phyloP scores from a whole-genome alignment of 2,888 invertebrate species.

The Brachycybe producta region DNA sequence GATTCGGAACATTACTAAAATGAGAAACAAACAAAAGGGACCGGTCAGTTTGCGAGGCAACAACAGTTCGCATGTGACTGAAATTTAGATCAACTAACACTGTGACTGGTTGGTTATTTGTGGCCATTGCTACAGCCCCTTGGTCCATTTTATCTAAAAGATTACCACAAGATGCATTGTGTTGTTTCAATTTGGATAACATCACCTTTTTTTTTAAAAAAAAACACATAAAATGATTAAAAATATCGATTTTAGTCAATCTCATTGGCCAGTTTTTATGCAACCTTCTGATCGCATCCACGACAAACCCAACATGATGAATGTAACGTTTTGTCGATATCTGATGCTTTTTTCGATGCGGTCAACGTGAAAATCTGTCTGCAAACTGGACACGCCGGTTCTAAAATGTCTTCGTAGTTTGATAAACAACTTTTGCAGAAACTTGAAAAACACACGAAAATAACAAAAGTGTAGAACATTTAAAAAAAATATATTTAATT shows the following conservation, averaged over 20 bases:
- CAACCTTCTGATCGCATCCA: slow-evolving; percentile 12
- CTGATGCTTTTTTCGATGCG: slow-evolving; percentile 7
- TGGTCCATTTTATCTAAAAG: neutral
- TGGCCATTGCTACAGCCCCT: neutral
- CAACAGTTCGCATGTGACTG: neutral
- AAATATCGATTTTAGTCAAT: neutral
- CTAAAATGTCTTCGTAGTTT: slow-evolving; percentile 11
- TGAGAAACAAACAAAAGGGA: neutral
- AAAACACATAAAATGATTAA: neutral
- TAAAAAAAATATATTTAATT: too few species aligned
- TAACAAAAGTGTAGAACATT: neutral
- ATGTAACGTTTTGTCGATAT: slow-evolving; percentile 5
- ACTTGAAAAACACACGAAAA: neutral
- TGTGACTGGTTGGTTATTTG: neutral
- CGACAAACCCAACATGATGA: slow-evolving; percentile 3
- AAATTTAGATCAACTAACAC: too few species aligned
- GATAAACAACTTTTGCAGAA: slow-evolving; percentile 14
- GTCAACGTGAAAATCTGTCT: slow-evolving; percentile 10
- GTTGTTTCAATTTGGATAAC: neutral
- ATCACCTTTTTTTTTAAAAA: neutral
- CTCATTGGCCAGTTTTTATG: neutral
- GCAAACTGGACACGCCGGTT: slow-evolving; percentile 17
- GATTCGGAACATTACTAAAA: slow-evolving; percentile 10
- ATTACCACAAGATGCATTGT: neutral
- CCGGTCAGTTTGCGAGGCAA: neutral